A percentile compares a stretch with the other conserved stretches of the same genome.
Evolutionary conservation across 2,888 invertebrate genomes (phyloP).

Genomic region (Callyntrura sp.): DNA sequence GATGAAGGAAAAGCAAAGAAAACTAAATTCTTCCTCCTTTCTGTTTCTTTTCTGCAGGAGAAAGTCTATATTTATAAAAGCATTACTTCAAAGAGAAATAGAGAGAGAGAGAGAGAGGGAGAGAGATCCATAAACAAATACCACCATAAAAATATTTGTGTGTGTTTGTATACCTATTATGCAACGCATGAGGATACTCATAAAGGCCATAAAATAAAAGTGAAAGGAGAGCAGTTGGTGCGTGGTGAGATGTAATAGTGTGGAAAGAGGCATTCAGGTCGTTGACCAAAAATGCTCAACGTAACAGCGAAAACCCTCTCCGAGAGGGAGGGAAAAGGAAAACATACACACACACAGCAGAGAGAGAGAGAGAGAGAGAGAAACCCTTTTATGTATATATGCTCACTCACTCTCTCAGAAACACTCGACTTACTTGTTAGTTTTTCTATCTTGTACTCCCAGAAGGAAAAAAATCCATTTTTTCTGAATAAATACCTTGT

Average conservation of each 20-base stretch:
- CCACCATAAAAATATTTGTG: background rate
- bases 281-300: conserved; percentile 74
- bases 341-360: conserved; percentile 7
- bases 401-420: background rate
- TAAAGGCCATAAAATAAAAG: conserved; percentile 52
- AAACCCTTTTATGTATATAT: background rate
- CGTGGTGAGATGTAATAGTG: conserved; percentile 74
- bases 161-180: conserved; percentile 8
- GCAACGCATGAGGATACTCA: conserved; percentile 14
- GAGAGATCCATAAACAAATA: no score
- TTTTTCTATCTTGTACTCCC: conserved; percentile 24
- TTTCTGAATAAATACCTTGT: conserved; percentile 62
- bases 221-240: conserved; percentile 69
- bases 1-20: background rate
- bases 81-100: background rate
- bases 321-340: conserved; percentile 11
- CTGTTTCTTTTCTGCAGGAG: background rate
- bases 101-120: conserved; percentile 9
- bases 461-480: conserved; percentile 42
- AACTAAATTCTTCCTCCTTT: conserved; percentile 28
- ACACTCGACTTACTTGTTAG: background rate
- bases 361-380: conserved; percentile 3
- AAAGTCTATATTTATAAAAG: background rate
- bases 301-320: conserved; percentile 5
- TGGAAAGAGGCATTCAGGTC: conserved; percentile 77